Evolutionary conservation across 2,888 invertebrate genomes (phyloP), one percentile per base, ranked within the genome.

Genomic region (Eretmocerus hayati): DNA sequence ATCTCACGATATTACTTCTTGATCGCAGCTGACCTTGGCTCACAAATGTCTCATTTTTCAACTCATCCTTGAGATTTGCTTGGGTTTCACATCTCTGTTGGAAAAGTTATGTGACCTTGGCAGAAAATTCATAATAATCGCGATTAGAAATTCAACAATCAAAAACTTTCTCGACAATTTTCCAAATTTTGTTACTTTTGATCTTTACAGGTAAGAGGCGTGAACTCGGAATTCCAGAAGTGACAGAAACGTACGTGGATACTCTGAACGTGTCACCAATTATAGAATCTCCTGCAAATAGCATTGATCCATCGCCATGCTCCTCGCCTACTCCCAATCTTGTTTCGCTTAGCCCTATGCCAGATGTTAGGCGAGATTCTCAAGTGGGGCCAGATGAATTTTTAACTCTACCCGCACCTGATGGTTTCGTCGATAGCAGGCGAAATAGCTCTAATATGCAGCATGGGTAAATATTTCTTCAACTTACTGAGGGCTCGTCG

Each of bases 351-450:
- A 84, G 84, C 35, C 84, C 84, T 2, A 73, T 84, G 66, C 83
- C 83, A 8, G 82, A 83, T 62, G 65, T 79, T 22, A 69, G 80
- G 48, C 74, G 83, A 44, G 83, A 81, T 59, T 82, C 81, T 4
- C 74, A 77, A 52, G 39, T 21, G 3, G 3, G 21, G 13, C 74
- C 76, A 41, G 81, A 81, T 36, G 80, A 77, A 48, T 72, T 75
- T 52, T 58, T 77, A 48, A 75, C 79, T 51, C 72, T 89, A 54
- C 89, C 89, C 2, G 87, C 82, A 37, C 90, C 90, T 6, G 80
- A 82, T 23, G 86, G 86, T 60, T 90, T 90, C 69, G 90, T 90
- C 3, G 90, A 90, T 62, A 84, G 87, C 55, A 77, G 87, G 33
- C 79, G 87, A 13, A 69, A 69, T 46, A 70, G 71, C 49, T 66